Conservation (phyloP, 2,888 invertebrate species). For the Pterostichus madidus region DNA sequence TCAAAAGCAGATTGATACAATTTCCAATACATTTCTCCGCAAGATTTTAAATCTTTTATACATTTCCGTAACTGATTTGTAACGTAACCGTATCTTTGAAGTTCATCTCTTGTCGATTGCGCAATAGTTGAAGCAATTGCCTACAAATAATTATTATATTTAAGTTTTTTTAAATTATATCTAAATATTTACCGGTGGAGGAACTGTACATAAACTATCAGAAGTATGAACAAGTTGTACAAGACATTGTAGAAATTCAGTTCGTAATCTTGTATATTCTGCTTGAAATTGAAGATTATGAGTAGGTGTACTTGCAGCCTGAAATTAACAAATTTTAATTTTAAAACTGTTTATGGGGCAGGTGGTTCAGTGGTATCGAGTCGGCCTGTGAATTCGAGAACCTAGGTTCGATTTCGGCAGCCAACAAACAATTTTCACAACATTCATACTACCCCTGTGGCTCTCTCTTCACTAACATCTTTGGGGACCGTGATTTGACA, state of each 20-base stretch:
- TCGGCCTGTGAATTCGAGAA: no score
- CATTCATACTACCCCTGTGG: no score
- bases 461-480: no score
- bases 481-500: no score
- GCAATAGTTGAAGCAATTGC: conserved; percentile 93
- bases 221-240: conserved; percentile 85
- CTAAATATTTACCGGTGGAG: conserved; percentile 82
- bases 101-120: conserved; percentile 87
- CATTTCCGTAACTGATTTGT: conserved; percentile 89
- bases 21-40: conserved; percentile 87
- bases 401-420: no score
- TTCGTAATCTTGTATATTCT: conserved; percentile 88
- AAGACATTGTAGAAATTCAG: conserved; percentile 85
- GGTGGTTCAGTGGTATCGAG: no score
- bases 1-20: conserved; percentile 92
- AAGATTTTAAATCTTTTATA: conserved; percentile 84
- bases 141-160: conserved; percentile 21
- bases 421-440: no score
- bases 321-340: conserved; percentile 70
- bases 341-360: neutral
- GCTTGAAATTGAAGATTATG: conserved; percentile 85
- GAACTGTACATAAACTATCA: conserved; percentile 90
- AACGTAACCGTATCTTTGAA: conserved; percentile 88
- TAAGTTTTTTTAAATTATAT: neutral
- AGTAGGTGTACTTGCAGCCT: conserved; percentile 84